Evolutionary conservation across 2,888 invertebrate genomes (phyloP), one percentile per base, ranked within the genome.

Genomic region (Dryococelus australis): DNA sequence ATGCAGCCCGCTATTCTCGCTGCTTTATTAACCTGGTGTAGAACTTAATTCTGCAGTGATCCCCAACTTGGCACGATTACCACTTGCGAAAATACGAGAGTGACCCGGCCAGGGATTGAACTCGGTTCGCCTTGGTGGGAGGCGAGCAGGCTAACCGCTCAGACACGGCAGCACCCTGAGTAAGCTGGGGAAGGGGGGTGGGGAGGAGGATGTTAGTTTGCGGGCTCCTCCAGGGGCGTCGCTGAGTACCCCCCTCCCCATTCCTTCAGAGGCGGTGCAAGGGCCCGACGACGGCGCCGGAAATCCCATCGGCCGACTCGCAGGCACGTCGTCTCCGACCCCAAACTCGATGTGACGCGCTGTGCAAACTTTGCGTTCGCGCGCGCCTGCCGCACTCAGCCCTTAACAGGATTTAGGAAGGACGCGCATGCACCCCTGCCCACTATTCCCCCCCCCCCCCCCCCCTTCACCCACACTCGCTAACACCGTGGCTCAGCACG

Each of bases 341-440:
- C 65, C 65, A 65, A 65, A 65, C 65, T 65, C 65, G 65, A 65
- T 65, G 65, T 65, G 65, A 65, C 65, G 65, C 65, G 20, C 65
- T 65, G 65, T 65, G 65, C 65, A 65, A 65, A 65, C 65, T 65
- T 65, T 20, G 65, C 65, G 20, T n/a, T n/a, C n/a, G 20, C 47
- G 47, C 47, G 47, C 47, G 47, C 9, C 47, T 47, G 47, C 20
- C 65, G 65, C 65, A 65, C 65, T 65, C 65, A 65, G 65, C 65
- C 65, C 65, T 65, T 65, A 65, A 65, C 65, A 65, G 65, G 65
- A 65, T 65, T 65, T 65, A 65, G 65, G 65, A 16, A 65, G 10
- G 20, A 65, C 65, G 65, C 65, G 65, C 65, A 65, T 65, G 65
- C 65, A 24, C 65, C 65, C 65, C 65, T 65, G 65, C 65, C 65